Evolutionary conservation across 1,140 invertebrate genomes (phyloP).

Genomic region (Meteorus sp.): DNA sequence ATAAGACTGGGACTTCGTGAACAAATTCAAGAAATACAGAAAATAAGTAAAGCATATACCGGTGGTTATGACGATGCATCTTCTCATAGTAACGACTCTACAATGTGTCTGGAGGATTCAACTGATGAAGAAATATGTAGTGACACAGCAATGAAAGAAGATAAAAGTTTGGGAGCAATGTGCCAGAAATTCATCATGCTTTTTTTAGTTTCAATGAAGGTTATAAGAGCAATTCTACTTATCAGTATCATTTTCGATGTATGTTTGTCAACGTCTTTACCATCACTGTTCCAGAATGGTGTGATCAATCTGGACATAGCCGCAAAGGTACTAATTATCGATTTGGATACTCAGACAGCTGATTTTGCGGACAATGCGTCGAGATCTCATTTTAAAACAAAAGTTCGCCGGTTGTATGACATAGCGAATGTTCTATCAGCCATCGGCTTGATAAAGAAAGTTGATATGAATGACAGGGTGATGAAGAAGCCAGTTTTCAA

Average conservation of each 20-base stretch:
- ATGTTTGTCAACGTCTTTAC: conserved; percentile 22
- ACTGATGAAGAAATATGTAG: conserved; percentile 28
- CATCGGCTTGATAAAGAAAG: conserved; percentile 69
- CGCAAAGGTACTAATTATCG: conserved; percentile 65
- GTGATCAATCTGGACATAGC: conserved; percentile 71
- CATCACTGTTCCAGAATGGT: conserved; percentile 61
- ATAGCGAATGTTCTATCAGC: conserved; percentile 76
- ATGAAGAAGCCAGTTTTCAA: conserved; percentile 71
- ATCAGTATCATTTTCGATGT: conserved; percentile 18
- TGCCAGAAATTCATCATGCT: conserved; percentile 76
- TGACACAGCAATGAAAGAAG: conserved; percentile 37
- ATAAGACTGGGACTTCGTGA: conserved; percentile 36
- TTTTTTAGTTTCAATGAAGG: conserved; percentile 68
- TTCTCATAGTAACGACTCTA: conserved; percentile 4
- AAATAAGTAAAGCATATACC: conserved; percentile 33
- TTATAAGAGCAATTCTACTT: conserved; percentile 38
- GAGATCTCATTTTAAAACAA: conserved; percentile 63
- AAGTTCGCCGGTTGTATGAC: conserved; percentile 73
- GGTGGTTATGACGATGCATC: conserved; percentile 27
- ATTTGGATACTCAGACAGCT: conserved; percentile 53
- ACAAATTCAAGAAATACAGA: conserved; percentile 40
- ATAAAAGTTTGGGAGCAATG: conserved; percentile 70
- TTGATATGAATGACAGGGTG: conserved; percentile 59
- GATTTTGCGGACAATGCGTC: conserved; percentile 45
- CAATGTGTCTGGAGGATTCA: conserved; percentile 31